Evolutionary conservation across 2,888 invertebrate genomes (phyloP), one percentile per base, ranked within the genome.

Genomic region (Brassicogethes aeneus): DNA sequence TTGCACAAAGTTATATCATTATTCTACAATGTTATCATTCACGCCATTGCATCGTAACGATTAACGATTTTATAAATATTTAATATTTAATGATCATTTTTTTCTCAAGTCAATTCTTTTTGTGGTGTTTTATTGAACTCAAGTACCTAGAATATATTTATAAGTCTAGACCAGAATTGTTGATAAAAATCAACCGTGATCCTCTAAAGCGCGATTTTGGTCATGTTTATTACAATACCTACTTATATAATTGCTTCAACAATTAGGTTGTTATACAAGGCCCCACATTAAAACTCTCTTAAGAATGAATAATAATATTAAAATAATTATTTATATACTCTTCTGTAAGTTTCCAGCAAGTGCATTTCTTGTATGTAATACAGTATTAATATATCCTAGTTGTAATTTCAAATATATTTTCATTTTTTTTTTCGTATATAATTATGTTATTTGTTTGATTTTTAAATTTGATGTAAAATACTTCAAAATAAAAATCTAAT

Each of bases 321-420:
- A 46, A 48, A 47, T 41, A 50, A 50, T 52, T 48, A 50, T 46
- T 53, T 53, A 42, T 52, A 60, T 61, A 64, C 82, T 84, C 84
- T 85, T 85, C 84, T 85, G 83, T 82, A 83, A 82, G 83, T 84
- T 84, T 84, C 83, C 77, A 79, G 77, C 76, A 82, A 82, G 85
- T 85, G 85, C 85, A 85, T 85, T 85, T 85, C 85, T 82, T 83
- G 82, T 83, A 83, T 83, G 82, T 84, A 82, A 83, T 84, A 84
- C 84, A 84, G 84, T 84, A 84, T 84, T 84, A 84, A 80, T 70
- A 79, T 70, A 79, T 80, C 80, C 77, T 70, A 66, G 64, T 70
- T 50, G 49, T 52, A 53, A 52, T 49, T 50, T 51, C 41, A 43
- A 50, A 52, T 45, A 44, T 46, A 44, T 44, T 44, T 40, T 39